Conservation (phyloP, 2,888 invertebrate genomes). For the Hirtodrosophila alboralis region DNA sequence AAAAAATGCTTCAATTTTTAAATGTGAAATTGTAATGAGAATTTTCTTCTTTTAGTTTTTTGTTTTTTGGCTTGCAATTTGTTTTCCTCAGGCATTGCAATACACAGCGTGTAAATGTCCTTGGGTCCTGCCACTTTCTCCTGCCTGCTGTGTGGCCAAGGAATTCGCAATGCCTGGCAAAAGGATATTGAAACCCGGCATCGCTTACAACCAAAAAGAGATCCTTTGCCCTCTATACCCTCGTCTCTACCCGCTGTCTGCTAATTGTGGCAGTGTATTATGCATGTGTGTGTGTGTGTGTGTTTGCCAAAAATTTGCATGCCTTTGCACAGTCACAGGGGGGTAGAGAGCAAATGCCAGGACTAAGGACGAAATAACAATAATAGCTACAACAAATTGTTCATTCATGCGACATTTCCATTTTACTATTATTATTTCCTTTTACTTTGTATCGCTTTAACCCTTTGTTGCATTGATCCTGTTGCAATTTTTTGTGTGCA, state of each 20-base stretch:
- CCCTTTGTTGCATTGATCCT: slow-evolving; percentile 49
- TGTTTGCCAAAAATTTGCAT: slow-evolving; percentile 68
- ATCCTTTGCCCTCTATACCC: slow-evolving; percentile 2
- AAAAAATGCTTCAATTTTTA: slow-evolving; percentile 27
- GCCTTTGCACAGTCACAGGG: slow-evolving; percentile 46
- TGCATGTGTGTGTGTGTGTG: slow-evolving; percentile 20
- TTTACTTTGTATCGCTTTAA: slow-evolving; percentile 34
- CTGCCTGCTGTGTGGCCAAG: slow-evolving; percentile 49
- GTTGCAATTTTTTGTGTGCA: slow-evolving; percentile 32
- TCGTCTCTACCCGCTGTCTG: slow-evolving; percentile 36
- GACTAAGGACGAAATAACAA: slow-evolving; percentile 20
- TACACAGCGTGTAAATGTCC: slow-evolving; percentile 56
- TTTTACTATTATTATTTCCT: slow-evolving; percentile 12
- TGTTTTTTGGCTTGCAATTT: slow-evolving; percentile 26
- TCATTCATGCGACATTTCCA: slow-evolving; percentile 45
- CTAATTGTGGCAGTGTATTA: slow-evolving; percentile 48
- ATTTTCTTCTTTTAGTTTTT: too few relatives aligned
- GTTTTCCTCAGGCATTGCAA: slow-evolving; percentile 25
- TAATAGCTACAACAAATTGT: slow-evolving; percentile 41
- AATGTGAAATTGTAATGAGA: slow-evolving; percentile 62
- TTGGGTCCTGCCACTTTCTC: slow-evolving; percentile 63
- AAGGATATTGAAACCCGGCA: slow-evolving; percentile 46
- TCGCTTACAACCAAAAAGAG: slow-evolving; percentile 53
- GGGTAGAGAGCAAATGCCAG: slow-evolving; percentile 25
- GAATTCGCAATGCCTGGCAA: slow-evolving; percentile 55